Evolutionary conservation across 2,888 invertebrate genomes (phyloP).

Genomic region (Polyommatus icarus): DNA sequence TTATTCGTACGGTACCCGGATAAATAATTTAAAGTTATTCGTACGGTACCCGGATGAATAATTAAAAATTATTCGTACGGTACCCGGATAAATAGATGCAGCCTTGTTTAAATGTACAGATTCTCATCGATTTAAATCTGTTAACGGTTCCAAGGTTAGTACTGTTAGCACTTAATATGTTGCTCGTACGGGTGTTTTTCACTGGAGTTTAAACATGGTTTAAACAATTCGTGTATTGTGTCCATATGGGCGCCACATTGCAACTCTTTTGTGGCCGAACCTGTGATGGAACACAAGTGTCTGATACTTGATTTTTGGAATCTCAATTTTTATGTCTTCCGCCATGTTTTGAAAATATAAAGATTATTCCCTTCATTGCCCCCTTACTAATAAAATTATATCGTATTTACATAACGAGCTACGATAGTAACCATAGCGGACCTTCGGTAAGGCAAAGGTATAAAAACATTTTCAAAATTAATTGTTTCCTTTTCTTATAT

Average conservation of each 20-base stretch:
- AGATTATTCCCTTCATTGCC: not conserved
- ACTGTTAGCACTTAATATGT: constrained; percentile 27
- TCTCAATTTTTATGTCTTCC: constrained; percentile 10
- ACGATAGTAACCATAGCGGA: too few relatives aligned
- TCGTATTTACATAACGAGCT: too few relatives aligned
- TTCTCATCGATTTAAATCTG: constrained; percentile 31
- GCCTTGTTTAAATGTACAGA: constrained; percentile 18
- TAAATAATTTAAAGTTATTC: too few relatives aligned
- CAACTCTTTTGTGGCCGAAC: constrained; percentile 47
- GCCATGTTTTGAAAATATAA: not conserved
- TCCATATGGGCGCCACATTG: constrained; percentile 71
- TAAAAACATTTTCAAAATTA: too few relatives aligned
- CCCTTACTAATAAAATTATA: too few relatives aligned
- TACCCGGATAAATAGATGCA: too few relatives aligned
- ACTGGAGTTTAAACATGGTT: constrained; percentile 45
- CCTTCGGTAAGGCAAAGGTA: too few relatives aligned
- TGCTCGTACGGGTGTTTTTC: constrained; percentile 31
- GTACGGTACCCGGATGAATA: too few relatives aligned
- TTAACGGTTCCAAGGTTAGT: constrained; percentile 25
- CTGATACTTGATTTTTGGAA: not conserved
- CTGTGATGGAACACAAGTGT: constrained; percentile 39
- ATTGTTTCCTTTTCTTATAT: too few relatives aligned
- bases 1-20: too few relatives aligned
- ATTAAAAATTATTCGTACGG: too few relatives aligned
- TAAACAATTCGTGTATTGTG: constrained; percentile 46